phyloP scores from a whole-genome alignment of 2,113 vertebrate genomes.

The Xenopus borealis region DNA sequence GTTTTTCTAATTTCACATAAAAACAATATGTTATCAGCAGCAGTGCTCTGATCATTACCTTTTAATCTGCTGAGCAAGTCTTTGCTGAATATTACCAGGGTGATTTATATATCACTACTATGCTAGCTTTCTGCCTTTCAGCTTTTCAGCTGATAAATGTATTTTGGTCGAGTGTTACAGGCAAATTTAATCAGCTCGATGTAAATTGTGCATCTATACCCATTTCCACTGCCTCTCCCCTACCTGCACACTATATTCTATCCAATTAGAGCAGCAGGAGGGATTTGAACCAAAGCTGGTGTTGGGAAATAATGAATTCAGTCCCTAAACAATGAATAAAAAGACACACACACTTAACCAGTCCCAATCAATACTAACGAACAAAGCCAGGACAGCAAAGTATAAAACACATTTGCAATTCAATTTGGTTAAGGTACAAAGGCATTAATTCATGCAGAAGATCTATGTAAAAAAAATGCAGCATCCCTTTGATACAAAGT shows the following conservation, averaged over 20 bases:
- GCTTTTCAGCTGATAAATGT: background rate
- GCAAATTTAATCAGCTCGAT: background rate
- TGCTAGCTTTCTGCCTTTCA: background rate
- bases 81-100: constrained; percentile 14
- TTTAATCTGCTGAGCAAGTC: background rate
- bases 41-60: background rate
- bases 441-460: constrained; percentile 23
- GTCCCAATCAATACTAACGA: constrained; percentile 22
- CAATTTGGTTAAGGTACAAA: background rate
- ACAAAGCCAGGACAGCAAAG: constrained; percentile 43
- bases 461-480: background rate
- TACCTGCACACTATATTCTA: background rate
- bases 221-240: background rate
- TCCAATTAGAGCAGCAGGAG: constrained; percentile 6
- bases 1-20: constrained; percentile 2
- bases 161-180: background rate
- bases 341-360: background rate
- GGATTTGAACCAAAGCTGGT: background rate
- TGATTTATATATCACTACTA: constrained; percentile 10
- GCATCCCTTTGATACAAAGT: constrained; percentile 23
- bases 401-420: constrained; percentile 19
- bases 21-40: background rate
- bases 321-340: background rate
- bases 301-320: background rate
- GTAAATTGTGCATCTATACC: background rate